These are phyloP conservation scores for Rhynchonycteris naso DNA, from an alignment of 2,797 vertebrate genomes.

Conservation along the genomic window DNA sequence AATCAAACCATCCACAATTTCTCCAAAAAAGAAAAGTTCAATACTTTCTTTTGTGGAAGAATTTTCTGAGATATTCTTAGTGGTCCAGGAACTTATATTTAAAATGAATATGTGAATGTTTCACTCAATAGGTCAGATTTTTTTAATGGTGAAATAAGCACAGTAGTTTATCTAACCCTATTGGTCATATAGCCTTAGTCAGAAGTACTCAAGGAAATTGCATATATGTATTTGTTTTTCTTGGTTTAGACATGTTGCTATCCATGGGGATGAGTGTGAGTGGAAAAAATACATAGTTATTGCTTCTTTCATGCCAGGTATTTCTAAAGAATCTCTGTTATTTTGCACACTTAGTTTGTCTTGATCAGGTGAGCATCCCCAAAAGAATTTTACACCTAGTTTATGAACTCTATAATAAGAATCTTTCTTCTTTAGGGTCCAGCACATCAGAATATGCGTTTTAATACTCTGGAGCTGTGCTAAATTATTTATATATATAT, in stretches of 20 bases:
- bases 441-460: not conserved
- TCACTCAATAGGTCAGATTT: not conserved
- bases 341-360: not conserved
- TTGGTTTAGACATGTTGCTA: not conserved
- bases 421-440: not conserved
- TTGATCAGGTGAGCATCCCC: not conserved
- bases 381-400: not conserved
- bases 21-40: not conserved
- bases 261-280: not conserved
- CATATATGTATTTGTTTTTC: not conserved
- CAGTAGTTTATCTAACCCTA: not conserved
- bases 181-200: not conserved
- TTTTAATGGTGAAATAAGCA: not conserved
- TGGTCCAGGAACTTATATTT: not conserved
- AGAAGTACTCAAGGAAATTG: not conserved
- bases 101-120: not conserved
- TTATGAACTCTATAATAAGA: not conserved
- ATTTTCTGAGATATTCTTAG: not conserved
- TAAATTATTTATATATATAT: not conserved
- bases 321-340: not conserved
- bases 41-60: not conserved
- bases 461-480: not conserved
- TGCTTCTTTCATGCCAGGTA: not conserved
- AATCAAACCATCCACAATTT: conserved; percentile 5
- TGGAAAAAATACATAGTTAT: not conserved